A percentile compares a stretch with the other conserved stretches of the same genome.
Evolutionary conservation across 1,140 invertebrate species (phyloP).

Genomic region (Drosophila elegans): DNA sequence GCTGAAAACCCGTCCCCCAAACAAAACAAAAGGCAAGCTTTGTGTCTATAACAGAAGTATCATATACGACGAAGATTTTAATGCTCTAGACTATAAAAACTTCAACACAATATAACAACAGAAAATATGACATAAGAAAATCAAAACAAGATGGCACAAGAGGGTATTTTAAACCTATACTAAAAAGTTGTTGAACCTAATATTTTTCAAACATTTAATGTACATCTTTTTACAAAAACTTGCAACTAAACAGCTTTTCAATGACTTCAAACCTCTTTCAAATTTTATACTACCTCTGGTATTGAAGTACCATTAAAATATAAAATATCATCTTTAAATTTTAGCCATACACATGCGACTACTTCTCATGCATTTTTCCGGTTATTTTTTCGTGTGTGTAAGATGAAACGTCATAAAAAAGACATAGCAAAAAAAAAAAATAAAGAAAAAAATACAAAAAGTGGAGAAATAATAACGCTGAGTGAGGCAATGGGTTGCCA

Average conservation of each 20-base stretch:
- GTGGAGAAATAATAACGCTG: slow-evolving; percentile 47
- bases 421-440: slow-evolving; percentile 41
- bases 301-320: slow-evolving; percentile 16
- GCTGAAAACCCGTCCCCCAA: slow-evolving; percentile 28
- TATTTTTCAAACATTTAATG: too few relatives aligned
- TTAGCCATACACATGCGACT: slow-evolving; percentile 14
- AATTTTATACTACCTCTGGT: neutral
- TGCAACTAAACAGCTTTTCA: neutral
- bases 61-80: slow-evolving; percentile 7
- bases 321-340: slow-evolving; percentile 45
- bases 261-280: neutral
- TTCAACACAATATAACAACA: slow-evolving; percentile 17
- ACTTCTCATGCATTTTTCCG: slow-evolving; percentile 24
- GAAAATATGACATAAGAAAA: slow-evolving; percentile 25
- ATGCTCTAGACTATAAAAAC: slow-evolving; percentile 30
- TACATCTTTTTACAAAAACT: too few relatives aligned
- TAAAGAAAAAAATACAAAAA: slow-evolving; percentile 30
- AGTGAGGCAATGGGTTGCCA: slow-evolving; percentile 43
- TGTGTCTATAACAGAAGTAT: slow-evolving; percentile 4
- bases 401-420: slow-evolving; percentile 77
- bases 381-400: slow-evolving; percentile 47
- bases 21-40: slow-evolving; percentile 4
- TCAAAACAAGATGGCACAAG: slow-evolving; percentile 13
- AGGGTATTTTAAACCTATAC: neutral
- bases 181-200: too few relatives aligned